Evolutionary conservation across 2,797 vertebrate species (phyloP), one percentile per base, ranked within the genome.

Genomic region (Scleropages formosus): DNA sequence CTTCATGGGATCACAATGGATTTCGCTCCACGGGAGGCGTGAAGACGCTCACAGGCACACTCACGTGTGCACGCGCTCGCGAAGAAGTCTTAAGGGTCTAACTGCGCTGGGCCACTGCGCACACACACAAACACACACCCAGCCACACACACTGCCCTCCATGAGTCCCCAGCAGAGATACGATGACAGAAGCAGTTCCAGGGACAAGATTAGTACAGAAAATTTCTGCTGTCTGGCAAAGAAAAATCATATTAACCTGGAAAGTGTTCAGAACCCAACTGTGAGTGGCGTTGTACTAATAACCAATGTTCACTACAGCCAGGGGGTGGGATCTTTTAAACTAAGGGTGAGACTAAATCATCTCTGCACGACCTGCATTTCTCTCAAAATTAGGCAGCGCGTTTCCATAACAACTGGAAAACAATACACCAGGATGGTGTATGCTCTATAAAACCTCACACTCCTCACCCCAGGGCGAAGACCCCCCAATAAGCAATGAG

Each of bases 311-410:
- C 78, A 75, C 76, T 49, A 73, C 73, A 74, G 75, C 24, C 47
- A 31, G 4, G 4, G 75, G 62, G 26, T 53, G 51, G 31, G 56
- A n/a, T n/a, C n/a, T n/a, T n/a, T n/a, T 70, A 73, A 77, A 75
- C 75, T 70, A 15, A 58, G 75, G 62, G 75, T 69, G 65, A 74
- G 27, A 82, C 51, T 59, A 51, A 16, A 56, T 83, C 77, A 82
- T 71, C 82, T 82, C 78, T 74, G 78, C 81, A 79, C 82, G 85
- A 85, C 83, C 84, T 84, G 85, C 65, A 64, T 75, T 82, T 71
- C 77, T 44, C 75, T 82, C 66, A 76, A 60, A 59, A 27, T 15
- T 6, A 15, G 8, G 56, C 15, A 47, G n/a, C 12, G 1, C 26
- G 3, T 18, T 47, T 24, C 49, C 18, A 15, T 22, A 27, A 51